Evolutionary conservation across 1,140 invertebrate species (phyloP).

Genomic region (Papilio helenus): DNA sequence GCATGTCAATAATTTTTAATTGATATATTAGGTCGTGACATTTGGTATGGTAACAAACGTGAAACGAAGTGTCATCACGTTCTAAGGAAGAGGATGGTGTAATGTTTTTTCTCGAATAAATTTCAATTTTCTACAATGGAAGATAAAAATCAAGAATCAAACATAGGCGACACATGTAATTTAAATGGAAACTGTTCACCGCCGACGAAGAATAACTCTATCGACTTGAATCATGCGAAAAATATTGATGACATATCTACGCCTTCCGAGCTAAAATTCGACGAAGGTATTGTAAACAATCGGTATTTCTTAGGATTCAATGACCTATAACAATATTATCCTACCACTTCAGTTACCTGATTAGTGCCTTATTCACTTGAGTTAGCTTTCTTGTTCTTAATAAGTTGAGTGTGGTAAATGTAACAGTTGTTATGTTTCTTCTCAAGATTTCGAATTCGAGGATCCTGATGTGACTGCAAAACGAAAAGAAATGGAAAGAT

Average conservation of each 20-base stretch:
- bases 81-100: conserved; percentile 63
- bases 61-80: conserved; percentile 51
- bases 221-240: conserved; percentile 70
- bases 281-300: conserved; percentile 81
- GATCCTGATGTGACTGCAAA: conserved; percentile 72
- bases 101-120: conserved; percentile 76
- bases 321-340: conserved; percentile 24
- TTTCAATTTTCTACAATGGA: conserved; percentile 73
- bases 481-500: conserved; percentile 73
- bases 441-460: conserved; percentile 70
- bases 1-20: background rate
- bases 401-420: background rate
- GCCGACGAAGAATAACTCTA: conserved; percentile 52
- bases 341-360: background rate
- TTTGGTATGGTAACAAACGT: conserved; percentile 35
- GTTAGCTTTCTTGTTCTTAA: background rate
- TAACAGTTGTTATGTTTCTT: conserved; percentile 20
- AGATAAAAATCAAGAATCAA: conserved; percentile 62
- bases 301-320: conserved; percentile 43
- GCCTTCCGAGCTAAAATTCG: conserved; percentile 81
- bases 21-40: conserved; percentile 41
- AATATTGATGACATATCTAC: conserved; percentile 83
- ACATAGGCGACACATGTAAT: conserved; percentile 66
- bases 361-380: background rate
- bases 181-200: conserved; percentile 73